Conservation (phyloP, 2,797 vertebrate genomes). For the Nothura maculosa region DNA sequence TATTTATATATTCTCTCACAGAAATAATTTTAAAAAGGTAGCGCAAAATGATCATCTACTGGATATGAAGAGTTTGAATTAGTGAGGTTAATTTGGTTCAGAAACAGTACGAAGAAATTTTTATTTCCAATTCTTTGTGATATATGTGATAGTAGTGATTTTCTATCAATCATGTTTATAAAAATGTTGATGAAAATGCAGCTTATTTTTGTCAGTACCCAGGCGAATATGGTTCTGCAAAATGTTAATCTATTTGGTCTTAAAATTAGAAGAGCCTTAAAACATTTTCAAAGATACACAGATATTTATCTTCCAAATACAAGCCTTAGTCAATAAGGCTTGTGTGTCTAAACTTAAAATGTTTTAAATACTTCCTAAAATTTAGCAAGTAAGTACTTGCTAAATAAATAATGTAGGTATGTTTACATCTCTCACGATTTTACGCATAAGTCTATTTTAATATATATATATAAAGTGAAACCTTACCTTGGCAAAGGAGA, state of each 20-base stretch:
- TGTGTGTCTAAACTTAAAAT: neutral
- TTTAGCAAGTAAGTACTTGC: fast-evolving
- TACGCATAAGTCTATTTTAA: neutral
- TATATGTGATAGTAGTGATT: neutral
- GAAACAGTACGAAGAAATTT: neutral
- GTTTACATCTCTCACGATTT: neutral
- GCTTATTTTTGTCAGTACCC: neutral
- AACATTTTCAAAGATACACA: neutral
- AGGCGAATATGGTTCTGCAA: neutral
- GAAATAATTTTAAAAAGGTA: slow-evolving; percentile 12
- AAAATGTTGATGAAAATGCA: neutral
- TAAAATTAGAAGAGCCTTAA: neutral
- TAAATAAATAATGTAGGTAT: neutral
- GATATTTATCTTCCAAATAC: neutral
- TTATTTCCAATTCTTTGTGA: neutral
- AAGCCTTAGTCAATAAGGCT: neutral
- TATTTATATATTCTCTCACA: slow-evolving; percentile 39
- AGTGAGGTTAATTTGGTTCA: neutral
- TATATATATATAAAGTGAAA: neutral
- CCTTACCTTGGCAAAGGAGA: neutral
- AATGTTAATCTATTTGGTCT: neutral
- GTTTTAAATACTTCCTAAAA: neutral
- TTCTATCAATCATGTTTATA: neutral
- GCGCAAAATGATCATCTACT: neutral
- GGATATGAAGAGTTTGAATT: neutral